phyloP scores from a whole-genome alignment of 2,113 vertebrate species.

The Talpa occidentalis region DNA sequence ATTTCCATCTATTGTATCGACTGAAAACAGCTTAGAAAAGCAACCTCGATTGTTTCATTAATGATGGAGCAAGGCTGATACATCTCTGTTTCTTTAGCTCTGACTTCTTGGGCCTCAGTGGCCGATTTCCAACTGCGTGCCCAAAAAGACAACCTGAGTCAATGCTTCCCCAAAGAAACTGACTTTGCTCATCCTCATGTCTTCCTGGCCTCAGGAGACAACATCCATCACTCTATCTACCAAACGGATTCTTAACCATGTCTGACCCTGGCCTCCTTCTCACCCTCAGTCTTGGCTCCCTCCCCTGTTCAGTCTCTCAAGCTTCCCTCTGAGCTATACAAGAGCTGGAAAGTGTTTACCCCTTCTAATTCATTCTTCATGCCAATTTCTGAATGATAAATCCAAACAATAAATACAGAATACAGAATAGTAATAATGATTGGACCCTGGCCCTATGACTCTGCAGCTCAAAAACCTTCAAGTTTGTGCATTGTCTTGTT shows the following conservation, averaged over 20 bases:
- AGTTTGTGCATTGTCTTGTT: background rate
- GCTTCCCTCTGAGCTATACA: background rate
- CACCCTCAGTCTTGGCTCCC: background rate
- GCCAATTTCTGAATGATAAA: background rate
- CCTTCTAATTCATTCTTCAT: background rate
- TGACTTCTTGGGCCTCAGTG: background rate
- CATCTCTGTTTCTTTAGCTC: background rate
- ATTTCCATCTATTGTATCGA: conserved; percentile 55
- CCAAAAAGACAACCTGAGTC: conserved; percentile 14
- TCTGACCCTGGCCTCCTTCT: background rate
- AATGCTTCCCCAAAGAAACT: background rate
- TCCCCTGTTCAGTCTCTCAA: background rate
- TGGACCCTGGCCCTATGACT: background rate
- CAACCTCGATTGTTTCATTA: conserved; percentile 26
- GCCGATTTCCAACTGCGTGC: background rate
- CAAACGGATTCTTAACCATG: rapidly evolving
- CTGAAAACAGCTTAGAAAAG: conserved; percentile 55
- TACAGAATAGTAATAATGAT: background rate
- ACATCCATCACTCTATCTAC: too few relatives aligned
- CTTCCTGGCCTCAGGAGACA: background rate
- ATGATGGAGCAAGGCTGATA: background rate
- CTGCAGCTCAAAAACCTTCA: background rate
- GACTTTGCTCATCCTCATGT: background rate
- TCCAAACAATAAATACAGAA: background rate
- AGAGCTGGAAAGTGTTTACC: background rate